Percentiles rank a stretch among this genome's conserved stretches.
Conservation (phyloP, 2,797 vertebrate species). For the Garrulus glandarius region DNA sequence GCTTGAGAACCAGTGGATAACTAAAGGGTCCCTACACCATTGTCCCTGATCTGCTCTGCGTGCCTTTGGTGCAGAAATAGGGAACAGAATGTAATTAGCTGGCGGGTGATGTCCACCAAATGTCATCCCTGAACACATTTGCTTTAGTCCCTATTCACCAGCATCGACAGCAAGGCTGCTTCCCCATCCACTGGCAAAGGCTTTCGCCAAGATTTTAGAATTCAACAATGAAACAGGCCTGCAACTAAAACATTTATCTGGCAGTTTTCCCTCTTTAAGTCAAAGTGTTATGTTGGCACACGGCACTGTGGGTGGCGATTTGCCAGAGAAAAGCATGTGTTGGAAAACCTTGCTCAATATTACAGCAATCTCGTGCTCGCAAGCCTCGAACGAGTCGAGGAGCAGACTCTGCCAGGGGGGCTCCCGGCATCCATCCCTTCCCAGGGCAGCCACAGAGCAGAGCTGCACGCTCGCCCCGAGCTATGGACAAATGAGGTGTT, state of each 20-base stretch:
- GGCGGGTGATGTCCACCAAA: conserved; percentile 13
- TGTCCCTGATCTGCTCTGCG: background rate
- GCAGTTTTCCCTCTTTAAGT: conserved; percentile 84
- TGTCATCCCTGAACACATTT: conserved; percentile 26
- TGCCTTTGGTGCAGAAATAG: background rate
- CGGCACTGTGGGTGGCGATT: conserved; percentile 73
- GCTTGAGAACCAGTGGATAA: background rate
- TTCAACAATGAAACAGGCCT: conserved; percentile 78
- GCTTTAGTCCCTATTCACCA: conserved; percentile 21
- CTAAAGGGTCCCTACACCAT: background rate
- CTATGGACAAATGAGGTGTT: background rate
- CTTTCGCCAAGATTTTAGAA: conserved; percentile 72
- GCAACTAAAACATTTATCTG: conserved; percentile 83
- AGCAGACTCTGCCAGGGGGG: conserved; percentile 64
- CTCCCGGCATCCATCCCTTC: background rate
- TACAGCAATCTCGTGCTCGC: conserved; percentile 74
- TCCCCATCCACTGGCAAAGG: conserved; percentile 73
- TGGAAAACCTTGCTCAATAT: conserved; percentile 77
- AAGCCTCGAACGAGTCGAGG: conserved; percentile 55
- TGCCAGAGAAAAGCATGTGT: conserved; percentile 79
- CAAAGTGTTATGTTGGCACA: conserved; percentile 82
- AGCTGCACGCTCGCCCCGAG: background rate
- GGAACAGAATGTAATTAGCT: background rate
- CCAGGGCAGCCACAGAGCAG: background rate
- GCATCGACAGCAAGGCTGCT: conserved; percentile 13